Evolutionary conservation across 2,113 vertebrate genomes (phyloP).

Genomic region (Corynorhinus townsendii): DNA sequence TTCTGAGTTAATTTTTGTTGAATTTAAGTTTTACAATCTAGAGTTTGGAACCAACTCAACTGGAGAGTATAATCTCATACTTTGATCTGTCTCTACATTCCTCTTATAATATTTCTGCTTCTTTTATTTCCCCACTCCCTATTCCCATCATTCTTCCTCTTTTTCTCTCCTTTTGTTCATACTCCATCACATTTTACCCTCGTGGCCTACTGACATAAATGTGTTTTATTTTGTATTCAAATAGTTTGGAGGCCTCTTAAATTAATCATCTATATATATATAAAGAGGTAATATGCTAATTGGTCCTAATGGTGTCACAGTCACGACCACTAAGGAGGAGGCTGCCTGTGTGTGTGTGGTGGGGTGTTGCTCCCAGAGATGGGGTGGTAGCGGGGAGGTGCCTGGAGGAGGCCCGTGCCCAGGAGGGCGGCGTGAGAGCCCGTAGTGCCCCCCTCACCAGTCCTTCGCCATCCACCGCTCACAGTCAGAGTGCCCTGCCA

Average conservation of each 20-base stretch:
- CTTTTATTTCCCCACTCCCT: not conserved
- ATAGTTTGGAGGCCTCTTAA: not conserved
- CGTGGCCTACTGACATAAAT: not conserved
- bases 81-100: not conserved
- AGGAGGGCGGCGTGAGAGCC: no score
- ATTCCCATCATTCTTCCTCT: not conserved
- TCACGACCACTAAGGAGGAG: no score
- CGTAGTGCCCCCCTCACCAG: no score
- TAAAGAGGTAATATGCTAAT: no score
- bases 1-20: not conserved
- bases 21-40: not conserved
- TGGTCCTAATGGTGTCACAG: no score
- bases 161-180: not conserved
- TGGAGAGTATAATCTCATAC: not conserved
- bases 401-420: no score
- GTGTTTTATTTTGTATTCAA: not conserved
- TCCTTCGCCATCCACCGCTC: no score
- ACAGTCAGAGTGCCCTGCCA: no score
- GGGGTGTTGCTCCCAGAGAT: no score
- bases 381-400: no score
- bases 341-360: rapidly evolving
- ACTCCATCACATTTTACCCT: not conserved
- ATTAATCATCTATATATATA: not conserved
- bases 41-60: not conserved
- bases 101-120: not conserved